Evolutionary conservation across 2,797 vertebrate species (phyloP).

Genomic region (Gymnothorax reevesii): DNA sequence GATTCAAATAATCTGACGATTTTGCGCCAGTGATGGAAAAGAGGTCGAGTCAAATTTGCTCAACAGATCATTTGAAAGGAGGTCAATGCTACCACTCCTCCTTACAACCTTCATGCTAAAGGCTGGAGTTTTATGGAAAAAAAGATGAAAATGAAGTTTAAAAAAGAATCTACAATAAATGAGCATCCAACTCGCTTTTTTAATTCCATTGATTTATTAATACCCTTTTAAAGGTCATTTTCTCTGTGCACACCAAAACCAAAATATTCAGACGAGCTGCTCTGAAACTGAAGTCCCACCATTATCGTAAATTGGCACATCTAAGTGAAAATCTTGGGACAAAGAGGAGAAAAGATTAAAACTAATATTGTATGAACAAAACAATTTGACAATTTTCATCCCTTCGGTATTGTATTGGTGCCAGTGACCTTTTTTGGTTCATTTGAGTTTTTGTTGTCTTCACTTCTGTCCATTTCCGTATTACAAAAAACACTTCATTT

Average conservation of each 20-base stretch:
- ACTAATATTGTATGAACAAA: slow-evolving; percentile 67
- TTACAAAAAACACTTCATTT: slow-evolving; percentile 70
- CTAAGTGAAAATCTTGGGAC: slow-evolving; percentile 54
- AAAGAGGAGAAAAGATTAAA: slow-evolving; percentile 69
- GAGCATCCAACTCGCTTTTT: slow-evolving; percentile 59
- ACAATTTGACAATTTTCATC: slow-evolving; percentile 63
- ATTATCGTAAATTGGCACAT: slow-evolving; percentile 24
- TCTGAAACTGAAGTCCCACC: slow-evolving; percentile 13
- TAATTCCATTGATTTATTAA: slow-evolving; percentile 42
- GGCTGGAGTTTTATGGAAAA: slow-evolving; percentile 53
- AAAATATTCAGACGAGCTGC: slow-evolving; percentile 48
- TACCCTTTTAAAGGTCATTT: slow-evolving; percentile 48
- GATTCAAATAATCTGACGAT: slow-evolving; percentile 4
- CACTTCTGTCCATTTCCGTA: slow-evolving; percentile 55
- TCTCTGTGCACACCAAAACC: slow-evolving; percentile 48
- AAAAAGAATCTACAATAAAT: slow-evolving; percentile 60
- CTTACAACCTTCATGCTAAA: slow-evolving; percentile 42
- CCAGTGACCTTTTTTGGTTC: slow-evolving; percentile 71
- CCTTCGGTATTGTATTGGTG: slow-evolving; percentile 66
- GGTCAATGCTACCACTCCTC: slow-evolving; percentile 66
- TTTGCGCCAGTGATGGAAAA: slow-evolving; percentile 19
- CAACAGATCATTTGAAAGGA: slow-evolving; percentile 60
- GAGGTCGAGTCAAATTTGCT: slow-evolving; percentile 66
- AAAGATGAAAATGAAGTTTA: slow-evolving; percentile 59
- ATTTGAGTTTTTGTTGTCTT: slow-evolving; percentile 59